Evolutionary conservation across 2,888 invertebrate species (phyloP), one percentile per base, ranked within the genome.

Genomic region (Polymixis lichenea): DNA sequence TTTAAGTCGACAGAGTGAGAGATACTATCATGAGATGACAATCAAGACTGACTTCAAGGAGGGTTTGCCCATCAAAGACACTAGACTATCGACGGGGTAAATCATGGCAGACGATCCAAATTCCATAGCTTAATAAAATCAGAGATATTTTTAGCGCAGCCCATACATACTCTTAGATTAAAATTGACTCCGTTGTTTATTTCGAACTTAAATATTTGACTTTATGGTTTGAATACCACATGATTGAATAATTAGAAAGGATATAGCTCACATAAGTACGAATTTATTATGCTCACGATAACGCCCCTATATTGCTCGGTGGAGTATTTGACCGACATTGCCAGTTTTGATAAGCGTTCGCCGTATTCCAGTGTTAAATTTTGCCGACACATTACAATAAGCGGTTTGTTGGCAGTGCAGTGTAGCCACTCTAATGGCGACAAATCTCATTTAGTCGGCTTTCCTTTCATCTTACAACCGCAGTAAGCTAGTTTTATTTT

Each of bases 301-400:
- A 93, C 91, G 93, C 94, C 95, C 93, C 91, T 90, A 94, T 93
- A 89, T 80, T 83, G 86, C 75, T 85, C 80, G 62, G 87, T 87
- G 83, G 87, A 87, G 85, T 87, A 90, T 92, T 91, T 90, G 91
- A 90, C 91, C 92, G 92, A 91, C 90, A 91, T 91, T 88, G 86
- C 80, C 71, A 84, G 77, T 82, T 82, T 83, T 89, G 93, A 94
- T 94, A 93, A 93, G 89, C 83, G 82, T 83, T 82, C 85, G 74
- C 73, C 66, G 76, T 77, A 76, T 72, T 86, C 83, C 77, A 87
- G 78, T 72, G 74, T 72, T 84, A 83, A 84, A 81, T 89, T 88
- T 87, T 82, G 77, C 80, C 80, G 71, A 77, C 73, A 78, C 51
- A 62, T 75, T 81, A 80, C 75, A 87, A 84, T 67, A 68, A 69